phyloP scores from a whole-genome alignment of 2,113 vertebrate genomes.

The Brachyistius frenatus region DNA sequence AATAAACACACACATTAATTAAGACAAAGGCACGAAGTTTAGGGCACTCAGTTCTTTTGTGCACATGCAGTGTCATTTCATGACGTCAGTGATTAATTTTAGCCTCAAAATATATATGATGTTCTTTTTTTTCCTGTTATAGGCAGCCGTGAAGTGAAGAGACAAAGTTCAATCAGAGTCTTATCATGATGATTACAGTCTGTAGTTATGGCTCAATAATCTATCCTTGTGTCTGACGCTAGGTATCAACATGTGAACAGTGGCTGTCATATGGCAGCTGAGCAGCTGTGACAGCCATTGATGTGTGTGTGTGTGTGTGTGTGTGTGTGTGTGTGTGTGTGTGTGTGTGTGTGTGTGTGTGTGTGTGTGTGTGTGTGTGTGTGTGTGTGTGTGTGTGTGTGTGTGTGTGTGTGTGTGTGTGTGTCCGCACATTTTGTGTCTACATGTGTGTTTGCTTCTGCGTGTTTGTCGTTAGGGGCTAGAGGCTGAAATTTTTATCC shows the following conservation, averaged over 20 bases:
- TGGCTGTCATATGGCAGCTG: conserved; percentile 50
- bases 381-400: conserved; percentile 5
- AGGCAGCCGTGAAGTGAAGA: not conserved
- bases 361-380: conserved; percentile 22
- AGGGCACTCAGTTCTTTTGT: not conserved
- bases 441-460: conserved; percentile 39
- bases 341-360: not conserved
- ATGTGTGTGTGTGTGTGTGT: conserved; percentile 30
- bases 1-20: not conserved
- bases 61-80: not conserved
- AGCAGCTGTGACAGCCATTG: conserved; percentile 53
- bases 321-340: conserved; percentile 10
- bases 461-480: conserved; percentile 64
- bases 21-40: not conserved
- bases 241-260: conserved; percentile 50
- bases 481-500: conserved; percentile 66
- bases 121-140: not conserved
- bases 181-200: conserved; percentile 25
- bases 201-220: conserved; percentile 26
- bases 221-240: conserved; percentile 39
- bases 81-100: conserved; percentile 16
- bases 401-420: conserved; percentile 21
- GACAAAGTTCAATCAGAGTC: conserved; percentile 11
- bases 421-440: conserved; percentile 4
- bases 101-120: not conserved